A percentile compares a stretch with the other conserved stretches of the same genome.
Evolutionary conservation across 2,113 vertebrate species (phyloP).

Genomic region (Seriola dumerili): DNA sequence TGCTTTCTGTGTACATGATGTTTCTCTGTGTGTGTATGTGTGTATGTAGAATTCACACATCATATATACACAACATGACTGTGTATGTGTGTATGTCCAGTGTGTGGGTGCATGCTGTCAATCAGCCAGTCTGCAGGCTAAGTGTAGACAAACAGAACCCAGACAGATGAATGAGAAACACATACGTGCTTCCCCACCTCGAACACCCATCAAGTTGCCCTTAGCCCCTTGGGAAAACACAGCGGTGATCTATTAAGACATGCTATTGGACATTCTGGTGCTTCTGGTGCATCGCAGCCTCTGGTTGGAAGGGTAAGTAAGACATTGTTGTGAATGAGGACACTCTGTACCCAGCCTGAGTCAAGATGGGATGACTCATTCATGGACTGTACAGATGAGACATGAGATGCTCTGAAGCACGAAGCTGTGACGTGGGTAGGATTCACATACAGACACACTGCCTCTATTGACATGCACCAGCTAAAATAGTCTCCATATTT

Average conservation of each 20-base stretch:
- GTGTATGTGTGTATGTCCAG: not conserved
- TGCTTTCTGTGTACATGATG: not conserved
- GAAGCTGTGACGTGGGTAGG: constrained; percentile 31
- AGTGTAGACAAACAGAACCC: constrained; percentile 38
- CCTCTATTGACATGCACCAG: not conserved
- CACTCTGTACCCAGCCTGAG: constrained; percentile 37
- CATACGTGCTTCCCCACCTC: constrained; percentile 42
- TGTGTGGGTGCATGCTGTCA: constrained; percentile 14
- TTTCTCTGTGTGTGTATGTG: constrained; percentile 17
- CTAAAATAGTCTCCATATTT: constrained; percentile 16
- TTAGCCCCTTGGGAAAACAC: constrained; percentile 26
- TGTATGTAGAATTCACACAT: constrained; percentile 2
- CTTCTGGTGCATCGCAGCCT: not conserved
- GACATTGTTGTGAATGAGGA: constrained; percentile 59
- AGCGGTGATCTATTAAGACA: not conserved
- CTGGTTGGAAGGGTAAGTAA: constrained; percentile 19
- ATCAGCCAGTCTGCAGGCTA: not conserved
- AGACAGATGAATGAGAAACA: constrained; percentile 57
- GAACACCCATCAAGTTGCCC: constrained; percentile 20
- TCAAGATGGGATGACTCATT: constrained; percentile 47
- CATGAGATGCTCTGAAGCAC: constrained; percentile 18
- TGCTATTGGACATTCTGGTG: constrained; percentile 17
- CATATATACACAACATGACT: not conserved
- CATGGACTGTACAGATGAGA: constrained; percentile 39
- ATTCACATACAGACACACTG: constrained; percentile 24